These are phyloP conservation scores for Chelon auratus DNA, from an alignment of 2,797 vertebrate genomes.

Conservation along the genomic window DNA sequence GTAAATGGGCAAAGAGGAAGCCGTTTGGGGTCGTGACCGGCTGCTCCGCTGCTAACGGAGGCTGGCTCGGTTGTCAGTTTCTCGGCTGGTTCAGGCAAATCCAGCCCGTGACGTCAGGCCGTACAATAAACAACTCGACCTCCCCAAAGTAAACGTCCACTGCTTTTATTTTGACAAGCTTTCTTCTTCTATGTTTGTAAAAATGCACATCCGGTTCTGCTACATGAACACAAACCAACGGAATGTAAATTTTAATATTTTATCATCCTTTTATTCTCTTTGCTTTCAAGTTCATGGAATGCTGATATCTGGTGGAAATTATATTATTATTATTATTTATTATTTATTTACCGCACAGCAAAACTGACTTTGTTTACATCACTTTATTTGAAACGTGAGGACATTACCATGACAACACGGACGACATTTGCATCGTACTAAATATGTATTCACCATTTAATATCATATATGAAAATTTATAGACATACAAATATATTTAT, in stretches of 20 bases:
- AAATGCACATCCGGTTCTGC: neutral
- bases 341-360: neutral
- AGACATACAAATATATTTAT: slow-evolving; percentile 6
- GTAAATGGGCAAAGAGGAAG: neutral
- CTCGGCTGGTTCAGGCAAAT: slow-evolving; percentile 48
- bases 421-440: neutral
- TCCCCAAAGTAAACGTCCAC: neutral
- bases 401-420: slow-evolving; percentile 26
- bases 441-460: neutral
- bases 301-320: too few relatives aligned
- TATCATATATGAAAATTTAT: slow-evolving; percentile 1
- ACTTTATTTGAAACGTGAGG: slow-evolving; percentile 61
- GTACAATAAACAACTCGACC: slow-evolving; percentile 37
- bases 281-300: too few relatives aligned
- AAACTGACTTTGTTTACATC: neutral
- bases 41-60: slow-evolving; percentile 25
- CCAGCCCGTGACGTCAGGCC: slow-evolving; percentile 73
- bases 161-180: neutral
- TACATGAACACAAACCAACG: too few relatives aligned
- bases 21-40: neutral
- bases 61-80: slow-evolving; percentile 43
- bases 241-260: too few relatives aligned
- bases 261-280: too few relatives aligned
- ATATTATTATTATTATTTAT: too few relatives aligned
- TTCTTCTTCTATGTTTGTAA: neutral